Evolutionary conservation across 1,140 invertebrate genomes (phyloP).

Genomic region (Thaumatotibia leucotreta): DNA sequence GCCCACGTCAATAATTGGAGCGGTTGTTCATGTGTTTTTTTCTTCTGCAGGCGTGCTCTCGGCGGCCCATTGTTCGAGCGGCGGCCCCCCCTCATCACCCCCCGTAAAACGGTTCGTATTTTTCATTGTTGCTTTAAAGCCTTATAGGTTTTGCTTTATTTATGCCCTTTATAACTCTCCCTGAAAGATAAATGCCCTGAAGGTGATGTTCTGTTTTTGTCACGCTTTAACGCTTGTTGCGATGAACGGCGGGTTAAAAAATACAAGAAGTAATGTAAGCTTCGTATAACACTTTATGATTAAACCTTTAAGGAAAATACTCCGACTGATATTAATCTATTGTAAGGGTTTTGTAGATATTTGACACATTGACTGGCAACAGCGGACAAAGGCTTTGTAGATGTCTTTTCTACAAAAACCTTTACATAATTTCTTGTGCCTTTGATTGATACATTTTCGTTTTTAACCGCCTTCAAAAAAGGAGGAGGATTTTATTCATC

Average conservation of each 20-base stretch:
- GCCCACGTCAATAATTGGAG: conserved; percentile 71
- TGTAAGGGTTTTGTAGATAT: too few relatives aligned
- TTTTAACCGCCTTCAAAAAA: too few relatives aligned
- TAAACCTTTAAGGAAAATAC: neutral
- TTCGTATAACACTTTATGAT: neutral
- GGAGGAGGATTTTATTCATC: too few relatives aligned
- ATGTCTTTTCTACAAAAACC: too few relatives aligned
- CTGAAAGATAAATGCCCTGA: conserved; percentile 63
- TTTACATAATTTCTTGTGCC: too few relatives aligned
- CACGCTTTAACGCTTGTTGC: conserved; percentile 23
- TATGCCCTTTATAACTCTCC: conserved; percentile 63
- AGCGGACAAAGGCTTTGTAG: too few relatives aligned
- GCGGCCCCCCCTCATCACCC: conserved; percentile 34
- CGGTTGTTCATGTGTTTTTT: conserved; percentile 68
- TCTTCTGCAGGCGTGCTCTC: conserved; percentile 63
- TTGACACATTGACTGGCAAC: too few relatives aligned
- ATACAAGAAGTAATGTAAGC: neutral
- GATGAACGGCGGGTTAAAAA: neutral
- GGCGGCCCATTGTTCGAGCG: conserved; percentile 56
- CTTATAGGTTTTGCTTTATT: conserved; percentile 75
- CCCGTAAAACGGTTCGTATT: conserved; percentile 71
- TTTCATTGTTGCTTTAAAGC: conserved; percentile 74
- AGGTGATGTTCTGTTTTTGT: conserved; percentile 61
- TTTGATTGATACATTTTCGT: too few relatives aligned
- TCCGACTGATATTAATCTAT: neutral